These are phyloP conservation scores for Enteromius treurensis DNA, from an alignment of 2,797 vertebrate genomes.

Conservation along the genomic window DNA sequence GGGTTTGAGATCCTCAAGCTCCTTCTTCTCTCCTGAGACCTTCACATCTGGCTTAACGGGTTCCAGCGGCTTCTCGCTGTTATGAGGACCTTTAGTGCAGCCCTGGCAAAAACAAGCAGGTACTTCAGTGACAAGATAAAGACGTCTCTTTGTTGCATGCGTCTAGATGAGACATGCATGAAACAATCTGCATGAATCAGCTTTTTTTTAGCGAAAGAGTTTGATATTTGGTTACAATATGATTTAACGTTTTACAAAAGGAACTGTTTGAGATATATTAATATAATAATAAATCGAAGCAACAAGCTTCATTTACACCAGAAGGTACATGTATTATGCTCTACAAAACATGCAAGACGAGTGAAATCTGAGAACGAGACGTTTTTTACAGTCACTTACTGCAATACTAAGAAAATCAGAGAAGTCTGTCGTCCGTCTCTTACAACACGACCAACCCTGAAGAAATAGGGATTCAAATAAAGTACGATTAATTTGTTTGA, in stretches of 20 bases:
- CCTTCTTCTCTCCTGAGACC: slow-evolving; percentile 85
- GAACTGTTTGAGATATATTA: background rate
- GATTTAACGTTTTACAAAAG: background rate
- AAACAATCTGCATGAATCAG: background rate
- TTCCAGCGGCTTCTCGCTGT: slow-evolving; percentile 91
- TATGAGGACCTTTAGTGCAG: slow-evolving; percentile 92
- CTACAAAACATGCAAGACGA: background rate
- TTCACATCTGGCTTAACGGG: slow-evolving; percentile 93
- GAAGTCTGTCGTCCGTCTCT: slow-evolving; percentile 94
- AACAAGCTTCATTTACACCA: background rate
- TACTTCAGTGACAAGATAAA: background rate
- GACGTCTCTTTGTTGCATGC: too few relatives aligned
- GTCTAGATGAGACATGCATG: background rate
- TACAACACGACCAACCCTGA: slow-evolving; percentile 98
- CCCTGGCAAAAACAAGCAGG: slow-evolving; percentile 75
- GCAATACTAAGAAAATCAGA: slow-evolving; percentile 94
- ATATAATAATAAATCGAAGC: too few relatives aligned
- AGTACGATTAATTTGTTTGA: too few relatives aligned
- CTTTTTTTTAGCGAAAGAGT: background rate
- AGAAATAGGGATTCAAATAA: slow-evolving; percentile 37
- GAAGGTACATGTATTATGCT: background rate
- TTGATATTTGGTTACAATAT: background rate
- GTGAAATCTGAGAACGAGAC: slow-evolving; percentile 16
- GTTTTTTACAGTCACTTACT: slow-evolving; percentile 74
- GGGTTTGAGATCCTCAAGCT: slow-evolving; percentile 72